Evolutionary conservation across 2,797 vertebrate species (phyloP).

Genomic region (Mormyrus hasselquistii): DNA sequence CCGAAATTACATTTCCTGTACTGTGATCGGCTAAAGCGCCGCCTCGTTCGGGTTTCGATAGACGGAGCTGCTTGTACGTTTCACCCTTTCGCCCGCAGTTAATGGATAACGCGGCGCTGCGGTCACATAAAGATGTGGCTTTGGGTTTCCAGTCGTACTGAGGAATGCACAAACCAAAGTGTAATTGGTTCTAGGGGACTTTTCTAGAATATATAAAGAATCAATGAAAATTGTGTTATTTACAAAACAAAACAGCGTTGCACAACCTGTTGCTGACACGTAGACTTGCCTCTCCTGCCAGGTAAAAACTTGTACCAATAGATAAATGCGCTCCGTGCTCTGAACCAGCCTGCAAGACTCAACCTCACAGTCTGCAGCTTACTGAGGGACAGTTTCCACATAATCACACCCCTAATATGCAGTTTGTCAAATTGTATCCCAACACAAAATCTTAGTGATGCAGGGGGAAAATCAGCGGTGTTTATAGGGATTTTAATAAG

Average conservation of each 20-base stretch:
- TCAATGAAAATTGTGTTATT: not conserved
- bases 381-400: not conserved
- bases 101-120: not conserved
- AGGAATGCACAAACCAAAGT: not conserved
- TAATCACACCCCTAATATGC: not conserved
- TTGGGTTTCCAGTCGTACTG: not conserved
- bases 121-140: slow-evolving; percentile 7
- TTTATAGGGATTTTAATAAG: not conserved
- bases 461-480: not conserved
- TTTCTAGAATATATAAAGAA: not conserved
- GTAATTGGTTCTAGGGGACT: not conserved
- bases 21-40: not conserved
- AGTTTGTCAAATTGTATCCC: not conserved
- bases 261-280: slow-evolving; percentile 1
- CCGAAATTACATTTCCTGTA: not conserved
- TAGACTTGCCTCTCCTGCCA: not conserved
- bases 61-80: not conserved
- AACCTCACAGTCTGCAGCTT: not conserved
- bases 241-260: not conserved
- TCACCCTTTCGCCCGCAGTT: not conserved
- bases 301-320: not conserved
- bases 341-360: not conserved
- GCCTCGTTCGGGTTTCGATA: not conserved
- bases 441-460: not conserved
- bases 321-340: not conserved